Evolutionary conservation across 1,140 invertebrate genomes (phyloP), one percentile per base, ranked within the genome.

Genomic region (Formica exsecta): DNA sequence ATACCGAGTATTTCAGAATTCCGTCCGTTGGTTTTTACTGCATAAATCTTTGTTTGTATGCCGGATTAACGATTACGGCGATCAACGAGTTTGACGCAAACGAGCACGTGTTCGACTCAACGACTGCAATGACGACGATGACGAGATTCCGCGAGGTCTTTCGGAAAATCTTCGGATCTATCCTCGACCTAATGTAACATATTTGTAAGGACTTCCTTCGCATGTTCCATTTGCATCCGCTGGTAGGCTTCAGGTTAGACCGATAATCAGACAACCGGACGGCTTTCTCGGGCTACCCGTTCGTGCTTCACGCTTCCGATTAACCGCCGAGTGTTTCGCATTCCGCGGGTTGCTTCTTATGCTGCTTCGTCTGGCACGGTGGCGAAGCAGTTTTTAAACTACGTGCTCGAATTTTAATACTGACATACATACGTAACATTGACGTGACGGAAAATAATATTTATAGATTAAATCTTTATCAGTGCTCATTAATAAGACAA

Each of bases 121-220:
- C 48, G 64, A 83, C 54, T 36, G 48, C 32, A 25, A 59, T 71
- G 41, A 64, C 51, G 57, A 32, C 9, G 59, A 62, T 11, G 57
- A 76, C 74, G 66, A 2, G 62, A 22, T 48, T 36, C 48, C 57
- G 71, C 51, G 62, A 83, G 76, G 4, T 13, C 74, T 83, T 57
- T 90, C 65, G 62, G 89, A 89, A 86, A 86, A 79, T 87, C 89
- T 89, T 89, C 86, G 62, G 41, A 83, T 88, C 86, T 91, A 89
- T 89, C 89, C 83, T 89, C 51, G 87, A 91, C 79, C 66, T 81
- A 85, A 73, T 61, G 86, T 85, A 85, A 89, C 48, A 16, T 89
- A 88, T 86, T 75, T 77, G 74, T 83, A 62, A 77, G 83, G 9
- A 84, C 81, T 59, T 61, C 51, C 57, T 76, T 48, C 29, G 61